phyloP scores from a whole-genome alignment of 2,113 vertebrate genomes.

The Melanerpes formicivorus region DNA sequence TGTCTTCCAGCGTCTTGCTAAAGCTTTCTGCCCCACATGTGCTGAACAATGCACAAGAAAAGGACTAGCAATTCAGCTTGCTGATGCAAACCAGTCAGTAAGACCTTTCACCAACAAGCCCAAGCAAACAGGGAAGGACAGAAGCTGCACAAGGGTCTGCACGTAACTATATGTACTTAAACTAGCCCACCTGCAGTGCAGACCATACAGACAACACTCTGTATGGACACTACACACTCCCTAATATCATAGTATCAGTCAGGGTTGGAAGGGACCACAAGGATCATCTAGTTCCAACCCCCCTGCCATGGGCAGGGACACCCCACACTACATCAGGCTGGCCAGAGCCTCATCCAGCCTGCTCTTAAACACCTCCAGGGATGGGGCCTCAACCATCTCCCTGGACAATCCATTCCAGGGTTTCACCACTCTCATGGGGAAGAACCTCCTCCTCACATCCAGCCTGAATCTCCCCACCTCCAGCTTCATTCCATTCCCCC shows the following conservation, averaged over 20 bases:
- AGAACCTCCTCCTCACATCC: too few species aligned
- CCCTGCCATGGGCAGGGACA: too few species aligned
- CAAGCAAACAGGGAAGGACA: neutral
- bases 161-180: neutral
- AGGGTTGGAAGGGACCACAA: too few species aligned
- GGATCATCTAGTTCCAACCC: too few species aligned
- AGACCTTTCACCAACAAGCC: neutral
- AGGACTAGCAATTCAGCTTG: neutral
- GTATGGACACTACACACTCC: fast-evolving
- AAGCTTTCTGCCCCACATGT: neutral
- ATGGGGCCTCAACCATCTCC: too few species aligned
- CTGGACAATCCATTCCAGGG: too few species aligned
- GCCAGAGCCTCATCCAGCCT: too few species aligned
- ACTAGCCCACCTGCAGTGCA: neutral
- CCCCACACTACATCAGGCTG: too few species aligned
- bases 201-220: neutral
- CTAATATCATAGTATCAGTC: neutral
- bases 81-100: neutral
- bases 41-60: neutral
- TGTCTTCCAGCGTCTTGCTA: neutral
- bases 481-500: too few species aligned
- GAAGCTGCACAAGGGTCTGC: neutral
- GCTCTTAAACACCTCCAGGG: too few species aligned
- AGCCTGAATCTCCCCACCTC: too few species aligned
- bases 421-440: too few species aligned